Evolutionary conservation across 2,113 vertebrate species (phyloP), one percentile per base, ranked within the genome.

Genomic region (Urocolius indicus): DNA sequence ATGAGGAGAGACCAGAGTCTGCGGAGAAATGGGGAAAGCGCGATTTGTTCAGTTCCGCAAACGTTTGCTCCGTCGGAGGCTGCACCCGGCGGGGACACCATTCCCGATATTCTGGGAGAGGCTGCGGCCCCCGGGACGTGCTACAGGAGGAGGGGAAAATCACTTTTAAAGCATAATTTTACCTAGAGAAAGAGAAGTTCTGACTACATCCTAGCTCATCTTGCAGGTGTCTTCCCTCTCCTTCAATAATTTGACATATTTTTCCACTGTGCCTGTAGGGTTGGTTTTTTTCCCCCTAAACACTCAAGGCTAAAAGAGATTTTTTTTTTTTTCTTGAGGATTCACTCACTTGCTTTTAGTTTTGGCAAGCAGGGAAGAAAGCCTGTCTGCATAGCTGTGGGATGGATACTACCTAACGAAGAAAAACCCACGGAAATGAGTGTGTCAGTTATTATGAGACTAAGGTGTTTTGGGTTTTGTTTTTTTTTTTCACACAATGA

Each of bases 381-480:
- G 4, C 13, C 16, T 26, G 16, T 43, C 63, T 32, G 29, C 10
- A 1, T 0, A 5, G 26, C 18, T 68, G 32, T 29, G 3, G 34
- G 19, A 62, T 38, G 2, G 58, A n/a, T 32, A 10, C 3, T 19
- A 3, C 48, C 7, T 19, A 9, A 13, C 5, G 43, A 49, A 49
- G 27, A 6, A 59, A 84, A 88, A 65, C 10, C 17, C 0, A 0
- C 17, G 52, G 36, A n/a, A 72, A 75, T 66, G 8, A 16, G 12
- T 24, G 4, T 0, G 0, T 13, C 0, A 1, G 43, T 80, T 38
- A 10, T 63, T 6, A 7, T 13, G 69, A 55, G 29, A 21, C n/a
- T 16, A 6, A 0, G 38, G 38, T 8, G 0, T 0, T 15, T 67
- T 68, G n/a, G n/a, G n/a, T n/a, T n/a, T n/a, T n/a, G n/a, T n/a